These are phyloP conservation scores for Phthorimaea operculella DNA, from an alignment of 1,140 invertebrate species.

Conservation along the genomic window DNA sequence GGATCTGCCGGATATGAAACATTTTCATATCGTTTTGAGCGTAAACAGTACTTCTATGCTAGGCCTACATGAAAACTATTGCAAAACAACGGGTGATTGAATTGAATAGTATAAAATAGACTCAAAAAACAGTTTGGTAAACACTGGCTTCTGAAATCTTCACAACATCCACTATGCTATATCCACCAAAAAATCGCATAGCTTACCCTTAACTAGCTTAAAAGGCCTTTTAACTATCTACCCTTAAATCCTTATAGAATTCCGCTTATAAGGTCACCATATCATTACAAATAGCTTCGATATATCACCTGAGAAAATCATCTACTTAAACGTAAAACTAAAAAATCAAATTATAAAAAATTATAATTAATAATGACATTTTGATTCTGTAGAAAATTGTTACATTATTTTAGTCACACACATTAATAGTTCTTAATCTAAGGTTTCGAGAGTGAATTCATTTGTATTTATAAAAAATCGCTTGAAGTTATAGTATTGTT, in stretches of 20 bases:
- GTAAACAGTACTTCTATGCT: too few species aligned
- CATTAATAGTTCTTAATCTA: slow-evolving; percentile 54
- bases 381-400: slow-evolving; percentile 61
- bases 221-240: slow-evolving; percentile 64
- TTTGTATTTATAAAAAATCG: slow-evolving; percentile 6
- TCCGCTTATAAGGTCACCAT: slow-evolving; percentile 61
- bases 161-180: slow-evolving; percentile 46
- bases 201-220: slow-evolving; percentile 47
- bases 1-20: too few species aligned
- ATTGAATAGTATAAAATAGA: too few species aligned
- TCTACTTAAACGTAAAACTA: slow-evolving; percentile 41
- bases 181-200: slow-evolving; percentile 42
- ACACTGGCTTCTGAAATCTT: slow-evolving; percentile 10
- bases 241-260: slow-evolving; percentile 62
- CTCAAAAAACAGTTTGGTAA: background rate
- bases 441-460: slow-evolving; percentile 43
- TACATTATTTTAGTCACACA: slow-evolving; percentile 54
- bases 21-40: too few species aligned
- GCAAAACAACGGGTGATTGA: too few species aligned
- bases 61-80: too few species aligned
- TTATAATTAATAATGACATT: slow-evolving; percentile 39
- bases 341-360: slow-evolving; percentile 38
- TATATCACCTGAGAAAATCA: slow-evolving; percentile 60
- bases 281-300: slow-evolving; percentile 48
- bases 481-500: background rate